Evolutionary conservation across 2,888 invertebrate species (phyloP).

Genomic region (Drosophila affinis): DNA sequence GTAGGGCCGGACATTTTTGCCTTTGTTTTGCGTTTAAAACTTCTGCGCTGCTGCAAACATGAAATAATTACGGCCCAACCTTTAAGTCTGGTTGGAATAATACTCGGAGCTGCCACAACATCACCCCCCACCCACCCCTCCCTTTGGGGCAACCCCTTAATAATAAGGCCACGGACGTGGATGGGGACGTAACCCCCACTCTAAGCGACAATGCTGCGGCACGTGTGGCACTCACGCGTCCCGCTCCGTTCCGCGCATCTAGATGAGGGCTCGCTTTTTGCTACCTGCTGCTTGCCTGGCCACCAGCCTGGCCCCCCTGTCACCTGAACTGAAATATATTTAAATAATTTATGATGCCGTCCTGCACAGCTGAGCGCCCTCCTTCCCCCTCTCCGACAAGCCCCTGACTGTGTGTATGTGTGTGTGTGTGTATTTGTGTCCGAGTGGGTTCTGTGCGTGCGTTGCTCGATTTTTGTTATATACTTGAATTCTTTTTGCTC

Average conservation of each 20-base stretch:
- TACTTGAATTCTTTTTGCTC: slow-evolving; percentile 24
- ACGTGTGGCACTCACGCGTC: slow-evolving; percentile 61
- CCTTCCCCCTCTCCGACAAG: not conserved
- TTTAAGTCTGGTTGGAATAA: slow-evolving; percentile 30
- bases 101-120: slow-evolving; percentile 8
- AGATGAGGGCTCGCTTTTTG: slow-evolving; percentile 42
- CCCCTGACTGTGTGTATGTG: slow-evolving; percentile 11
- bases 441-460: slow-evolving; percentile 26
- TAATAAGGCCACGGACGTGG: not conserved
- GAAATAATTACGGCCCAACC: slow-evolving; percentile 29
- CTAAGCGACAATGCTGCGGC: slow-evolving; percentile 38
- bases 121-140: no score
- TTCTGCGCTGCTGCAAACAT: not conserved
- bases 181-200: not conserved
- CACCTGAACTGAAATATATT: slow-evolving; percentile 62
- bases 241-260: slow-evolving; percentile 27
- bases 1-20: not conserved
- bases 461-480: slow-evolving; percentile 3
- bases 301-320: slow-evolving; percentile 30
- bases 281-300: slow-evolving; percentile 27
- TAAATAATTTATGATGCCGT: slow-evolving; percentile 75
- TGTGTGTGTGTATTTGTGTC: slow-evolving; percentile 9
- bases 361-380: slow-evolving; percentile 58
- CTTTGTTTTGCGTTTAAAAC: not conserved
- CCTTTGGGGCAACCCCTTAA: slow-evolving; percentile 1